Percentiles rank a stretch among this genome's conserved stretches.
These are phyloP conservation scores for Carterocephalus palaemon DNA, from an alignment of 2,888 invertebrate genomes.

Conservation along the genomic window DNA sequence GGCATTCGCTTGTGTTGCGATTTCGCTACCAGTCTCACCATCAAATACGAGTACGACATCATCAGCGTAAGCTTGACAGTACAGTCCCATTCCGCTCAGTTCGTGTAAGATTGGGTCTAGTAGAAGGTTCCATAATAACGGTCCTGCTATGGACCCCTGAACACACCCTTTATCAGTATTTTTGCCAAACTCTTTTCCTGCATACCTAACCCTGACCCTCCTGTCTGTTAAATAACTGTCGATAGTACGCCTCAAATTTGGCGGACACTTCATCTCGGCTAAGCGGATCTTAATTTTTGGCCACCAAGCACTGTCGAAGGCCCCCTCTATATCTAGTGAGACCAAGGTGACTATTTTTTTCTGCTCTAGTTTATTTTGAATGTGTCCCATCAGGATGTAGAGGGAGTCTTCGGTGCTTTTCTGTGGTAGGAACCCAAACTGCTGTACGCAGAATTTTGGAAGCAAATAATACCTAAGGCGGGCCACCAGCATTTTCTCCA, in stretches of 20 bases:
- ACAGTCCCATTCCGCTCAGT: background rate
- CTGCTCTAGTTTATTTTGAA: background rate
- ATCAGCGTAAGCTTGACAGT: no score
- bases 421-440: constrained; percentile 23
- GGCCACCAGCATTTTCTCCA: background rate
- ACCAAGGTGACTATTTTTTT: constrained; percentile 12
- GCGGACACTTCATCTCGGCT: constrained; percentile 18
- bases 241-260: constrained; percentile 1
- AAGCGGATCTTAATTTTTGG: constrained; percentile 22
- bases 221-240: constrained; percentile 11
- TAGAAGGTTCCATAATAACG: constrained; percentile 16
- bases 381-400: constrained; percentile 2
- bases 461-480: constrained; percentile 11
- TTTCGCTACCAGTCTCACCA: background rate
- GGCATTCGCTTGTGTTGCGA: background rate
- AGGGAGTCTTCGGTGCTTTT: no score
- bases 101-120: constrained; percentile 13
- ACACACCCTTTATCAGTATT: constrained; percentile 17
- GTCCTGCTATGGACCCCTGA: constrained; percentile 19
- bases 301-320: constrained; percentile 26
- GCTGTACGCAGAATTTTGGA: background rate
- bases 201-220: constrained; percentile 7
- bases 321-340: constrained; percentile 26
- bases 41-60: no score
- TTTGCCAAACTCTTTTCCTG: constrained; percentile 1